phyloP scores from a whole-genome alignment of 2,113 vertebrate genomes.

The Aptenodytes forsteri region DNA sequence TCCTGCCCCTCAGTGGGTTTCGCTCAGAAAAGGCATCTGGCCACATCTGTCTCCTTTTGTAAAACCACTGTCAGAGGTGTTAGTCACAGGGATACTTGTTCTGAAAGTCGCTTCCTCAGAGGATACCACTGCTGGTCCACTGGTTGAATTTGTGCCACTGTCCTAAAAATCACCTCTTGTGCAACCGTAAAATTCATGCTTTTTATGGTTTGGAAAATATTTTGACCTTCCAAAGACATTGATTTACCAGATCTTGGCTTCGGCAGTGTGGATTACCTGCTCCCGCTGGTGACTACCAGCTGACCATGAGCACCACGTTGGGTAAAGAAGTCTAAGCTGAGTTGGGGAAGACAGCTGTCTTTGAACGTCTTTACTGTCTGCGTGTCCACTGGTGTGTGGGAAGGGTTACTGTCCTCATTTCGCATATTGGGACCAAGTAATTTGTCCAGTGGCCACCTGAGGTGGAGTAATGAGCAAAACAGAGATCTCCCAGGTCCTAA shows the following conservation, averaged over 20 bases:
- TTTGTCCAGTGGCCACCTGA: neutral
- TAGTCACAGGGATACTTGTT: neutral
- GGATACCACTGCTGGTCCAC: neutral
- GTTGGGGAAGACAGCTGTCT: neutral
- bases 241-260: neutral
- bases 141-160: neutral
- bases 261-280: neutral
- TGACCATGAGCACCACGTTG: accelerated
- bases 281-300: neutral
- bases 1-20: neutral
- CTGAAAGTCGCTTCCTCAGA: neutral
- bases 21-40: neutral
- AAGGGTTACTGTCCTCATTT: neutral
- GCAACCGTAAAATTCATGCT: neutral
- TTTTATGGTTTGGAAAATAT: neutral
- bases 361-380: neutral
- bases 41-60: neutral
- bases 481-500: neutral
- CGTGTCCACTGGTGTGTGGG: neutral
- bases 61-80: neutral
- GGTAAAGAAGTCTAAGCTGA: neutral
- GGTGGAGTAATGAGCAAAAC: neutral
- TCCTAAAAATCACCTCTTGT: neutral
- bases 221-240: neutral
- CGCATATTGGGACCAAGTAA: neutral